These are phyloP conservation scores for Trichacis sp. DNA, from an alignment of 2,888 invertebrate genomes.

Conservation along the genomic window DNA sequence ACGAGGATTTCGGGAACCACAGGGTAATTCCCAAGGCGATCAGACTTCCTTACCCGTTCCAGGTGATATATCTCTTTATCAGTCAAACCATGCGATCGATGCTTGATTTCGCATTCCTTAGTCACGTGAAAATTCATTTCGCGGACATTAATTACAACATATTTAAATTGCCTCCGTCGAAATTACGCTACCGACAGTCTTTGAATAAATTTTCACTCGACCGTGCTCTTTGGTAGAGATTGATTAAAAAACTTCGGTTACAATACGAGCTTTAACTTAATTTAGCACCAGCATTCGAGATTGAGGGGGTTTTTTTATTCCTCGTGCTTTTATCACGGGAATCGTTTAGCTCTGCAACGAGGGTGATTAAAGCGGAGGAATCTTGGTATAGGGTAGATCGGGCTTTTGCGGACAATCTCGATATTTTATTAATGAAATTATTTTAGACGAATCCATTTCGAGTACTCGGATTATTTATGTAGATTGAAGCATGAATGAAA, in stretches of 20 bases:
- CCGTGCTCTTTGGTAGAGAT: slow-evolving; percentile 18
- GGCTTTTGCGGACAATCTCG: no score
- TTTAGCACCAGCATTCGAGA: slow-evolving; percentile 27
- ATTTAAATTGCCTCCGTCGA: slow-evolving; percentile 52
- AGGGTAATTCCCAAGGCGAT: slow-evolving; percentile 62
- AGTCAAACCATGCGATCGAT: no score
- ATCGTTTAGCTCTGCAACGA: neutral
- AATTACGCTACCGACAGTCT: slow-evolving; percentile 9
- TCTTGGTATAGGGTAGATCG: no score
- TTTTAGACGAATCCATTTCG: neutral
- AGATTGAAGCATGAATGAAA: no score
- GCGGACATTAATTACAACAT: slow-evolving; percentile 29
- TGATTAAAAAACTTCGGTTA: slow-evolving; percentile 38
- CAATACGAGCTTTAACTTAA: slow-evolving; percentile 18
- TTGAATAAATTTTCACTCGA: slow-evolving; percentile 27
- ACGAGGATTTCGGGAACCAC: slow-evolving; percentile 72
- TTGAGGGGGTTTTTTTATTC: slow-evolving; percentile 20
- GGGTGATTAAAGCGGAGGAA: neutral
- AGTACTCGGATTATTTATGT: no score
- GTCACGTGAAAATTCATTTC: no score
- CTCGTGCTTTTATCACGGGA: slow-evolving; percentile 13
- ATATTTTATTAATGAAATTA: no score
- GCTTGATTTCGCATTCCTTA: neutral
- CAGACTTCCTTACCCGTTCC: slow-evolving; percentile 67
- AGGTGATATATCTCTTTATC: slow-evolving; percentile 60